A percentile compares a stretch with the other conserved stretches of the same genome.
These are phyloP conservation scores for Sialia sialis DNA, from an alignment of 2,113 vertebrate species.

Conservation along the genomic window DNA sequence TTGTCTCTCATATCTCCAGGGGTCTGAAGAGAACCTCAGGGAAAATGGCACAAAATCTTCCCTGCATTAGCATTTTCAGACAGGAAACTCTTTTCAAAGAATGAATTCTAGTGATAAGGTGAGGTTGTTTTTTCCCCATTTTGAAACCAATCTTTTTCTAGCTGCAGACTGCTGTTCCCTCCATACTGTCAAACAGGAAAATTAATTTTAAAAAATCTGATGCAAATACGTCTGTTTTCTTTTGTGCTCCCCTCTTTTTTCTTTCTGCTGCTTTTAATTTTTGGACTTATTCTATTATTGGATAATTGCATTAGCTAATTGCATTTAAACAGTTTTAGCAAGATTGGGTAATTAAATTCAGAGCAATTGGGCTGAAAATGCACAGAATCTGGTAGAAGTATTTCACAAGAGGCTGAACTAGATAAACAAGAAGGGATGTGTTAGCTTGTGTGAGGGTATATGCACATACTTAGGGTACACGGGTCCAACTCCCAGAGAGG, in stretches of 20 bases:
- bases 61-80: neutral
- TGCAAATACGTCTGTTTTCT: neutral
- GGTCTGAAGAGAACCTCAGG: neutral
- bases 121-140: neutral
- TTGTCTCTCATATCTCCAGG: neutral
- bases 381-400: neutral
- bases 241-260: neutral
- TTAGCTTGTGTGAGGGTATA: neutral
- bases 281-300: neutral
- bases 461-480: rapidly evolving
- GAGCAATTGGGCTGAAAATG: neutral
- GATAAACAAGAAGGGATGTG: neutral
- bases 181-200: neutral
- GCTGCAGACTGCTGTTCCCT: neutral
- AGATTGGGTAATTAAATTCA: neutral
- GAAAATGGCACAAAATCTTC: neutral
- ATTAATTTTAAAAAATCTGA: neutral
- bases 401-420: neutral
- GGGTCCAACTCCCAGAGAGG: neutral
- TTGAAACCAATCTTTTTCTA: neutral
- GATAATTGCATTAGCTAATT: neutral
- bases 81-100: neutral
- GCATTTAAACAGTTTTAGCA: neutral
- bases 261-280: neutral
- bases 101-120: neutral